phyloP scores from a whole-genome alignment of 2,797 vertebrate species.

The Epinephelus coioides region DNA sequence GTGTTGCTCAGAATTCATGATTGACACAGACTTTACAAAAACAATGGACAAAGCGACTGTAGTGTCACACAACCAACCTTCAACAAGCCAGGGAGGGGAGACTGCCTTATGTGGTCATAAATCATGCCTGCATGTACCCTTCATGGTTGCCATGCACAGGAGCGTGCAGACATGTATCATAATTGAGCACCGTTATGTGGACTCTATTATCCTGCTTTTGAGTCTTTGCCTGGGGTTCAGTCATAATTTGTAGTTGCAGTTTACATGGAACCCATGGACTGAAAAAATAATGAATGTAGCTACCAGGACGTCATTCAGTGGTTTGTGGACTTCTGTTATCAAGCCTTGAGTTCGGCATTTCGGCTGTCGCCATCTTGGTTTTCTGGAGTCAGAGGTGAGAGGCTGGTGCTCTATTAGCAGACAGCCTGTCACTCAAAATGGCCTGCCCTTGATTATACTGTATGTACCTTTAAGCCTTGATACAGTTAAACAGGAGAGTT shows the following conservation, averaged over 20 bases:
- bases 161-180: neutral
- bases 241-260: neutral
- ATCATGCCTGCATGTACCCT: slow-evolving; percentile 18
- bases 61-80: slow-evolving; percentile 15
- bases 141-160: slow-evolving; percentile 16
- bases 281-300: too few species aligned
- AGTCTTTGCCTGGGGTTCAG: neutral
- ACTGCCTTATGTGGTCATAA: slow-evolving; percentile 34
- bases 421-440: too few species aligned
- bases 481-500: too few species aligned
- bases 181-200: neutral
- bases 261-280: too few species aligned
- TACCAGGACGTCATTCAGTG: too few species aligned
- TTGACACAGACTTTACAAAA: slow-evolving; percentile 16
- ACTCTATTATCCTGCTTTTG: neutral
- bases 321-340: too few species aligned
- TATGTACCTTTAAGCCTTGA: too few species aligned
- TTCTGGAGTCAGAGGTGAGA: too few species aligned
- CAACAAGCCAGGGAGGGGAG: neutral
- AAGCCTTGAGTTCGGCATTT: too few species aligned
- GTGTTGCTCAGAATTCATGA: slow-evolving; percentile 30
- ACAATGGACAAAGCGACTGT: slow-evolving; percentile 2
- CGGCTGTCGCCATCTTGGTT: too few species aligned
- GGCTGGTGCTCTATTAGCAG: too few species aligned
- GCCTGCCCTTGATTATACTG: too few species aligned